These are phyloP conservation scores for Poecilia gillii DNA, from an alignment of 2,797 vertebrate species.

Conservation along the genomic window DNA sequence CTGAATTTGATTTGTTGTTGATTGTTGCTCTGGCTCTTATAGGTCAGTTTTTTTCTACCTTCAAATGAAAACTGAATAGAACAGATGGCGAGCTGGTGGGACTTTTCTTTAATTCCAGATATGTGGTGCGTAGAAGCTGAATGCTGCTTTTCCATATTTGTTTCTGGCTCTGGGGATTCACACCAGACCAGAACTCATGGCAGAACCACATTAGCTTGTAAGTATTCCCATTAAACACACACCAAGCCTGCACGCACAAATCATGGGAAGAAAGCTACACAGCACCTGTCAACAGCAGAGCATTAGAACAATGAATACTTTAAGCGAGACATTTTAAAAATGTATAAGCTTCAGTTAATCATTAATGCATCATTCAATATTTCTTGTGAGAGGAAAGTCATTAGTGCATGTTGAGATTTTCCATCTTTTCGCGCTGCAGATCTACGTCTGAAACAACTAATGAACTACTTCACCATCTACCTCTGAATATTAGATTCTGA, in stretches of 20 bases:
- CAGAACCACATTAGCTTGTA: not conserved
- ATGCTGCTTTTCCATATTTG: not conserved
- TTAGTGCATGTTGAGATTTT: not conserved
- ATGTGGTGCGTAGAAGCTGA: no score
- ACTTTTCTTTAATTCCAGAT: no score
- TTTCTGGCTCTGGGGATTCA: not conserved
- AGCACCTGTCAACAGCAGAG: conserved; percentile 3
- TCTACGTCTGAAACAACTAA: not conserved
- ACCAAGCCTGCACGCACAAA: not conserved
- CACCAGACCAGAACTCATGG: no score
- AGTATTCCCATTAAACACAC: not conserved
- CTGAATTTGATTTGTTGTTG: no score
- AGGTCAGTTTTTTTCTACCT: no score
- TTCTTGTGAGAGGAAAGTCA: not conserved
- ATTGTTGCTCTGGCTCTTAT: no score
- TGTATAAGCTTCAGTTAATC: not conserved
- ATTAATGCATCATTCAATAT: not conserved
- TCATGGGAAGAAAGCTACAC: not conserved
- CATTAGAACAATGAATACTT: conserved; percentile 1
- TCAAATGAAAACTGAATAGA: no score
- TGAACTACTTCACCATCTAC: not conserved
- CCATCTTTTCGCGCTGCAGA: not conserved
- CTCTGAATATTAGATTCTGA: not conserved
- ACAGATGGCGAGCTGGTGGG: no score
- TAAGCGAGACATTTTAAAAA: not conserved